Evolutionary conservation across 2,113 vertebrate genomes (phyloP).

Genomic region (Apodemus sylvaticus): DNA sequence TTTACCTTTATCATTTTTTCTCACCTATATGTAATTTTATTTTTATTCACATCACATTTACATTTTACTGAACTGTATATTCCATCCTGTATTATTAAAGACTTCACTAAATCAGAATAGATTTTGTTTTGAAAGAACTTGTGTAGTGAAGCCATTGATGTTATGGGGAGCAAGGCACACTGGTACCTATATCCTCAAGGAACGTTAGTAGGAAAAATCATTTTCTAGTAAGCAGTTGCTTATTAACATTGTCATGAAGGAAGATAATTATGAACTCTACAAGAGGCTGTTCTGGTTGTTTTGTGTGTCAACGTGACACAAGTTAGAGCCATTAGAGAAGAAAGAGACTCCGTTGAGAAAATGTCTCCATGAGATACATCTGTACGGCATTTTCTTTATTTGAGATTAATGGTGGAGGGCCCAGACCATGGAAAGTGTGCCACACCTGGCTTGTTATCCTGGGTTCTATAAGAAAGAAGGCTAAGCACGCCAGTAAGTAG

Average conservation of each 20-base stretch:
- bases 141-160: too few relatives aligned
- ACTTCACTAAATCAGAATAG: neutral
- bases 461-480: too few relatives aligned
- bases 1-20: neutral
- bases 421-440: too few relatives aligned
- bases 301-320: too few relatives aligned
- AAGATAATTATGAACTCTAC: neutral
- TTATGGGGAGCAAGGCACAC: neutral
- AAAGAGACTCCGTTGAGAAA: too few relatives aligned
- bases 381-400: too few relatives aligned
- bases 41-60: neutral
- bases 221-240: neutral
- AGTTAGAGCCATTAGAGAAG: too few relatives aligned
- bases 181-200: neutral
- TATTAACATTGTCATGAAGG: neutral
- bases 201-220: neutral
- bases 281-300: neutral
- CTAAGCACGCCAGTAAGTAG: too few relatives aligned
- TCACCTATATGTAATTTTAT: neutral
- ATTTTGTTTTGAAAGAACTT: neutral
- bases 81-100: neutral
- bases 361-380: too few relatives aligned
- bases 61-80: neutral
- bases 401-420: too few relatives aligned
- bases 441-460: too few relatives aligned